A percentile compares a stretch with the other conserved stretches of the same genome.
phyloP scores from a whole-genome alignment of 2,797 vertebrate genomes.

The Crocodylus rhombifer region DNA sequence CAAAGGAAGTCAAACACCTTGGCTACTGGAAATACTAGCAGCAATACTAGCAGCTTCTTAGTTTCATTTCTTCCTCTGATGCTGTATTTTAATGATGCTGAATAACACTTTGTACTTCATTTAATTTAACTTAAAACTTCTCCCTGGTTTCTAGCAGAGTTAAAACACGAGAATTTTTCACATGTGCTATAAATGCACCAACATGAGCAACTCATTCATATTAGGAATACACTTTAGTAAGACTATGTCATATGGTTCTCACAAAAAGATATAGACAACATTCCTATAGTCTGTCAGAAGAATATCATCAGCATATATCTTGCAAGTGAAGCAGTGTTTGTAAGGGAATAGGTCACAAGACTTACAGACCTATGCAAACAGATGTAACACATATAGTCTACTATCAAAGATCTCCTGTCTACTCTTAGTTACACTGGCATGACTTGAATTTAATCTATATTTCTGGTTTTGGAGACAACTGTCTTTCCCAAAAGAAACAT shows the following conservation, averaged over 20 bases:
- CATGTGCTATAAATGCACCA: not conserved
- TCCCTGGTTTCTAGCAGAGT: not conserved
- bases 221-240: not conserved
- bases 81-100: not conserved
- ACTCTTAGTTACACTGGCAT: not conserved
- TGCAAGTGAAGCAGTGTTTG: not conserved
- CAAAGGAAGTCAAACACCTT: not conserved
- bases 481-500: not conserved
- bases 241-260: not conserved
- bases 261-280: not conserved
- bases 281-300: not conserved
- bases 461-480: not conserved
- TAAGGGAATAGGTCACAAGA: not conserved
- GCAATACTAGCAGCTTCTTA: not conserved
- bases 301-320: not conserved
- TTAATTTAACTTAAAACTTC: slow-evolving; percentile 21
- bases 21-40: not conserved
- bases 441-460: not conserved
- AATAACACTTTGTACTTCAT: not conserved
- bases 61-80: not conserved
- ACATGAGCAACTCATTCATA: not conserved
- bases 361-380: not conserved
- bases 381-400: not conserved
- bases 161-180: not conserved
- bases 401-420: not conserved